A percentile compares a stretch with the other conserved stretches of the same genome.
Evolutionary conservation across 2,888 invertebrate genomes (phyloP).

Genomic region (Crossocerus cetratus): DNA sequence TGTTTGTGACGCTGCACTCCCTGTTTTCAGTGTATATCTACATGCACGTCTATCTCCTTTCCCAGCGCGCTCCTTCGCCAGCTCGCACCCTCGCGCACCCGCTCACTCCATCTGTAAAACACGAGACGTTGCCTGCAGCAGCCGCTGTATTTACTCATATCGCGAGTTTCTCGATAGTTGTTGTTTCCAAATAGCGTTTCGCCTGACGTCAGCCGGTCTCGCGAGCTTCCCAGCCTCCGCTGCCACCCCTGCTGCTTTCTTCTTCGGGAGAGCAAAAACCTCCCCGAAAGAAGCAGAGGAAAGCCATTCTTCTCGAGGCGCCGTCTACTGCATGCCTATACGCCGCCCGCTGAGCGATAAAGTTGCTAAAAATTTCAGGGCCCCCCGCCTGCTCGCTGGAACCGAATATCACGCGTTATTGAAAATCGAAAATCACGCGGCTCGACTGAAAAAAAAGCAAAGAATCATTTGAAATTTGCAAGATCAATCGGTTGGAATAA

Average conservation of each 20-base stretch:
- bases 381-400: slow-evolving; percentile 28
- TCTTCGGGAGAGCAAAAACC: slow-evolving; percentile 43
- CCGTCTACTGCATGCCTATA: slow-evolving; percentile 34
- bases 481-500: too few species aligned
- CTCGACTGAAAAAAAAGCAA: too few species aligned
- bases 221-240: slow-evolving; percentile 24
- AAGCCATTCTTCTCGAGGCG: slow-evolving; percentile 53
- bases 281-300: slow-evolving; percentile 31
- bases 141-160: slow-evolving; percentile 62
- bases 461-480: too few species aligned
- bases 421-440: too few species aligned
- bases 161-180: slow-evolving; percentile 65
- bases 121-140: slow-evolving; percentile 59
- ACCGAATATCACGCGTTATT: slow-evolving; percentile 3
- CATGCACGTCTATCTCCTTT: slow-evolving; percentile 12
- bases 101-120: slow-evolving; percentile 35
- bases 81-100: slow-evolving; percentile 14
- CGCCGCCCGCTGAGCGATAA: slow-evolving; percentile 41
- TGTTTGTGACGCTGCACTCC: slow-evolving; percentile 18
- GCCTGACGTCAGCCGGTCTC: slow-evolving; percentile 63
- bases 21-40: too few species aligned
- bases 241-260: background rate
- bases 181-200: slow-evolving; percentile 65
- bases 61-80: slow-evolving; percentile 32
- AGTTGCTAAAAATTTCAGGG: background rate